A percentile compares a stretch with the other conserved stretches of the same genome.
phyloP scores from a whole-genome alignment of 2,888 invertebrate genomes.

The Eilema griseolum region DNA sequence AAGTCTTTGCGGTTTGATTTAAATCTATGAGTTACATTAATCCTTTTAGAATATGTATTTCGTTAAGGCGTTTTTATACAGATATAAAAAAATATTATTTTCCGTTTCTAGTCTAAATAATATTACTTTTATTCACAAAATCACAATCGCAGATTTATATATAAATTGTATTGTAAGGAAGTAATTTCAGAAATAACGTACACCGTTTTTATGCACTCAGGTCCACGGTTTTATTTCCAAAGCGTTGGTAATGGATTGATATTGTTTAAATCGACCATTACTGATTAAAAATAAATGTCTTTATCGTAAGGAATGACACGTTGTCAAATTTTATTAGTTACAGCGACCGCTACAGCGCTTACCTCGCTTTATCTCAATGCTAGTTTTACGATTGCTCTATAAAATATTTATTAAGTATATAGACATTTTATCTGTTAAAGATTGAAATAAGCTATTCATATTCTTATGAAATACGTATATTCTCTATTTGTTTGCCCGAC shows the following conservation, averaged over 20 bases:
- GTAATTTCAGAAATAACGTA: slow-evolving; percentile 18
- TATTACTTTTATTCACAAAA: not conserved
- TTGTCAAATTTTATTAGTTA: slow-evolving; percentile 77
- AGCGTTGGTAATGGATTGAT: slow-evolving; percentile 27
- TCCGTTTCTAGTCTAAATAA: not conserved
- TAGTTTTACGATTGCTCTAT: slow-evolving; percentile 79
- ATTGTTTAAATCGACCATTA: slow-evolving; percentile 41
- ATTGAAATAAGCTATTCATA: slow-evolving; percentile 79
- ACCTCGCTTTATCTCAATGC: slow-evolving; percentile 64
- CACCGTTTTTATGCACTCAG: slow-evolving; percentile 18
- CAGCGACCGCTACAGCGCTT: slow-evolving; percentile 61
- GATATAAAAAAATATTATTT: not conserved
- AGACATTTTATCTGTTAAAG: slow-evolving; percentile 77
- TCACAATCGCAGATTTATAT: not conserved
- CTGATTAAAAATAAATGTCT: slow-evolving; percentile 49
- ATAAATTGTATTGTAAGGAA: not conserved
- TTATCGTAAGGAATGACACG: slow-evolving; percentile 70
- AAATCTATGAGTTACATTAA: not conserved
- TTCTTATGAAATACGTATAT: slow-evolving; percentile 76
- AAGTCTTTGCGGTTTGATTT: not conserved
- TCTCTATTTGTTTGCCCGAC: slow-evolving; percentile 70
- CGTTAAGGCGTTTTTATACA: not conserved
- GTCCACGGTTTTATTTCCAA: slow-evolving; percentile 25
- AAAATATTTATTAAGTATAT: slow-evolving; percentile 80
- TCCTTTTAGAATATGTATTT: not conserved